Evolutionary conservation across 1,140 invertebrate species (phyloP).

Genomic region (Pectinophora gossypiella): DNA sequence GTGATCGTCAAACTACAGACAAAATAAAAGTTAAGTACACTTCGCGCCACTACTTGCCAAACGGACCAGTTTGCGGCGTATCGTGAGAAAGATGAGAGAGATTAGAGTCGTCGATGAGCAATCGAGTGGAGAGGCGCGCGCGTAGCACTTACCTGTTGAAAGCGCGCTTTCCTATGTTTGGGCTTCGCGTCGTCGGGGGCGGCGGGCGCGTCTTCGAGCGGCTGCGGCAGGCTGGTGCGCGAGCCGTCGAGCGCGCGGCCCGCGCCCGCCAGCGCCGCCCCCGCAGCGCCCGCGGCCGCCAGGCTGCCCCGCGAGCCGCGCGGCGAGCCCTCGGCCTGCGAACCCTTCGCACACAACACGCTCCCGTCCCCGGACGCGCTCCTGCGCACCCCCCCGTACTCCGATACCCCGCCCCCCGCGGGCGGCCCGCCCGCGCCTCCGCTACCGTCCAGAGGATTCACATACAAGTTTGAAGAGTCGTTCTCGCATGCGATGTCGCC

Average conservation of each 20-base stretch:
- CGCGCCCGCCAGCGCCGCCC: background rate
- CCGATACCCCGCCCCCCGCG: constrained; percentile 45
- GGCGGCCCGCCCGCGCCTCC: constrained; percentile 70
- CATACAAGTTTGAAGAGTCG: constrained; percentile 89
- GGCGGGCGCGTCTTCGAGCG: background rate
- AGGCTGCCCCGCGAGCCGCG: constrained; percentile 49
- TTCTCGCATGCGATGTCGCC: constrained; percentile 85
- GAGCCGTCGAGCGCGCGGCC: constrained; percentile 35
- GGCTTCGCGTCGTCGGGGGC: constrained; percentile 74
- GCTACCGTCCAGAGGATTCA: constrained; percentile 90
- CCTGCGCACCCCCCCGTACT: constrained; percentile 80
- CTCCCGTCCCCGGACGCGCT: constrained; percentile 86
- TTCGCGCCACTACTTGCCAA: background rate
- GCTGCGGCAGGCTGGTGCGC: constrained; percentile 27
- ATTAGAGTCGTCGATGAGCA: background rate
- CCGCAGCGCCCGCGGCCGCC: background rate
- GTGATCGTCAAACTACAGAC: background rate
- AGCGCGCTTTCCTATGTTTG: constrained; percentile 90
- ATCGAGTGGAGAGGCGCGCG: background rate
- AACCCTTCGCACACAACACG: constrained; percentile 74
- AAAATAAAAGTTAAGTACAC: background rate
- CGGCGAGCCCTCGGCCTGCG: constrained; percentile 62
- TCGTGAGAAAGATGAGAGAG: background rate
- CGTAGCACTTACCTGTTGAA: constrained; percentile 81
- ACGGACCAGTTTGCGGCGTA: background rate